phyloP scores from a whole-genome alignment of 1,140 invertebrate genomes.

The Leucophenga varia region DNA sequence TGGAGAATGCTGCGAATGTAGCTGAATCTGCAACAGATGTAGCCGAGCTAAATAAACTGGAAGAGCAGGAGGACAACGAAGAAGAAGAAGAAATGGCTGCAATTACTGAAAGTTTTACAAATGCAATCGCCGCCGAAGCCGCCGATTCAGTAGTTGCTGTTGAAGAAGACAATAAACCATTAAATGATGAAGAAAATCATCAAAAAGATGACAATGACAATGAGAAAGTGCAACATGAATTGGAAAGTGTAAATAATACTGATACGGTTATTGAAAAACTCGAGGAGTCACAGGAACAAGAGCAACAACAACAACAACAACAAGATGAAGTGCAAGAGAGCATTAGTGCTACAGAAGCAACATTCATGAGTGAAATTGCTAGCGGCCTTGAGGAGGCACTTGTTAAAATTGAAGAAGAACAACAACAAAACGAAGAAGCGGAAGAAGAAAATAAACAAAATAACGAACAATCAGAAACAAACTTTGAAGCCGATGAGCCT shows the following conservation, averaged over 20 bases:
- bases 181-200: no score
- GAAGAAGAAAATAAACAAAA: not conserved
- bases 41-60: not conserved
- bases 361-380: constrained; percentile 24
- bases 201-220: not conserved
- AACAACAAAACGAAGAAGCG: constrained; percentile 3
- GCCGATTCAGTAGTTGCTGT: not conserved
- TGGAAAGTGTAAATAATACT: not conserved
- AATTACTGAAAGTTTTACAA: not conserved
- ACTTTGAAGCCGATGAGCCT: not conserved
- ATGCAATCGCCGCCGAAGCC: not conserved
- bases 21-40: constrained; percentile 26
- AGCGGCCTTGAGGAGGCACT: constrained; percentile 29
- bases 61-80: no score
- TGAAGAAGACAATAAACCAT: no score
- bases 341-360: constrained; percentile 30
- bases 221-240: not conserved
- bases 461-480: not conserved
- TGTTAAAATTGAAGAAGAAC: constrained; percentile 10
- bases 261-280: no score
- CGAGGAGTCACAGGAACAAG: not conserved
- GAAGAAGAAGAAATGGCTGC: not conserved
- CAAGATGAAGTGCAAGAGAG: not conserved
- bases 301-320: not conserved
- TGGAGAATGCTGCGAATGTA: constrained; percentile 23